Conservation (phyloP, 2,797 vertebrate species). For the Mionectes olivaceus region DNA sequence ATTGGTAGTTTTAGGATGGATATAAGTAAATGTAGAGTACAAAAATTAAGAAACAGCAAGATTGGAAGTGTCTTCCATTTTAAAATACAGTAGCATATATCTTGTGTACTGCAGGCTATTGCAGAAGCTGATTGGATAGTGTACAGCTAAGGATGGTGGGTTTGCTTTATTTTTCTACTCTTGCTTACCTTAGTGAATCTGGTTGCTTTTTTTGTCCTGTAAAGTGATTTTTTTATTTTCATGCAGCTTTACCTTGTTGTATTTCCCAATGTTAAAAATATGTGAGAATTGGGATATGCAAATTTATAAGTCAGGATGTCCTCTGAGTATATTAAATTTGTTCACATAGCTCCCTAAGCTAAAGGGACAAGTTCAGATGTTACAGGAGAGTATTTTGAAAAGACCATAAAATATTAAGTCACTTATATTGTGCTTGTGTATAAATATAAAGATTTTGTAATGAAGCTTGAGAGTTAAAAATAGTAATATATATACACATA, state of each 20-base stretch:
- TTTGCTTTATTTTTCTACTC: not conserved
- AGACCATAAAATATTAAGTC: not conserved
- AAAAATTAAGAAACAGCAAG: not conserved
- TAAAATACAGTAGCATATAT: not conserved
- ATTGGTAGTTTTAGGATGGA: not conserved
- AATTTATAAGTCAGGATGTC: not conserved
- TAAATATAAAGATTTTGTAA: not conserved
- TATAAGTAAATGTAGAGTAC: not conserved
- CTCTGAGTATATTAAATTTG: not conserved
- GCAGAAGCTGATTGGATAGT: not conserved
- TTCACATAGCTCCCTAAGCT: not conserved
- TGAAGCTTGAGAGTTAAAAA: not conserved
- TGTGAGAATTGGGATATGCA: not conserved
- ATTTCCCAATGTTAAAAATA: not conserved
- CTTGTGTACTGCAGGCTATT: not conserved
- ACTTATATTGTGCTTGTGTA: not conserved
- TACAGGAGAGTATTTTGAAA: not conserved
- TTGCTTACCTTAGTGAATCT: not conserved
- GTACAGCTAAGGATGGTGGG: not conserved
- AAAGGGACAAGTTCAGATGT: not conserved
- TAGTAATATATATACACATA: not conserved
- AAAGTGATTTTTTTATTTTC: not conserved
- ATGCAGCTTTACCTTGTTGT: not conserved
- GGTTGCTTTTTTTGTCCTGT: not conserved
- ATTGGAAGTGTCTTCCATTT: not conserved